Evolutionary conservation across 2,797 vertebrate species (phyloP).

Genomic region (Ispidina picta): DNA sequence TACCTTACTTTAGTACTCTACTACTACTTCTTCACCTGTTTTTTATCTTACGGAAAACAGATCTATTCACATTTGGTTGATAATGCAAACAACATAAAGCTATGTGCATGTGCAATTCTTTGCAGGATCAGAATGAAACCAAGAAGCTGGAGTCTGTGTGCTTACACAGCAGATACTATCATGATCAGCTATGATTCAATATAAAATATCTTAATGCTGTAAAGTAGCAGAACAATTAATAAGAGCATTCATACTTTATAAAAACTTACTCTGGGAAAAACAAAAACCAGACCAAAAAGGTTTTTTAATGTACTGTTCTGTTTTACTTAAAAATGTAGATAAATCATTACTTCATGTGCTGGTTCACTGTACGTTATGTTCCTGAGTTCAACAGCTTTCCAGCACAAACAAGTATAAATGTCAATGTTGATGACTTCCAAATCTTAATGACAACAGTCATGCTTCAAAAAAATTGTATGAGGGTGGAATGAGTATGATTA

Average conservation of each 20-base stretch:
- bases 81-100: not conserved
- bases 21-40: not conserved
- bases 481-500: not conserved
- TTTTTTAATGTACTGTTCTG: not conserved
- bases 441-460: not conserved
- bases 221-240: not conserved
- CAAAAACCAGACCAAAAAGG: too few species aligned
- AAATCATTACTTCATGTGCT: not conserved
- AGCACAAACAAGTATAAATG: slow-evolving; percentile 3
- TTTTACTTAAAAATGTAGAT: not conserved
- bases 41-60: not conserved
- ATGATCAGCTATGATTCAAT: not conserved
- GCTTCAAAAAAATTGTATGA: not conserved
- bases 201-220: not conserved
- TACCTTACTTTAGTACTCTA: not conserved
- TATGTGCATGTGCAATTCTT: not conserved
- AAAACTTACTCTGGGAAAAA: not conserved
- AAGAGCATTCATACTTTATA: not conserved
- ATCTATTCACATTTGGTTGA: not conserved
- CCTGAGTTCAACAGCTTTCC: not conserved
- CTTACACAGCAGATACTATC: not conserved
- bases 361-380: not conserved
- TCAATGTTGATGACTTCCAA: not conserved
- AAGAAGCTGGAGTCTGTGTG: not conserved
- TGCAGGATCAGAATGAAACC: not conserved